These are phyloP conservation scores for Myrmophylax atrothorax DNA, from an alignment of 2,113 vertebrate species.

Conservation along the genomic window DNA sequence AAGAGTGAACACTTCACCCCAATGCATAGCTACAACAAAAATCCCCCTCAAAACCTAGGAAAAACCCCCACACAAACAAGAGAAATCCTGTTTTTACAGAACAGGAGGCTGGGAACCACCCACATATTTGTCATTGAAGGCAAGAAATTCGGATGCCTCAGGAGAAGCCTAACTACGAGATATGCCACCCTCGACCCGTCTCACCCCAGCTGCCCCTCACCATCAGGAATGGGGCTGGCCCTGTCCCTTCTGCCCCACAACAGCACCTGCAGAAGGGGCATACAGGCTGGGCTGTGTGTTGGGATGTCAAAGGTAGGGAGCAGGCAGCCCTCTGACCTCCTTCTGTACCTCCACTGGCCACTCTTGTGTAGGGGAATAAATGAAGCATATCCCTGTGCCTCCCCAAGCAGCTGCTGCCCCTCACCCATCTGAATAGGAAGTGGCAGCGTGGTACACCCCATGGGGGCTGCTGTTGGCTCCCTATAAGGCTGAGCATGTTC, in stretches of 20 bases:
- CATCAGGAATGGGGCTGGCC: neutral
- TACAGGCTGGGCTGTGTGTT: neutral
- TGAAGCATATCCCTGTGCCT: rapidly evolving
- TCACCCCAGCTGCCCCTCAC: neutral
- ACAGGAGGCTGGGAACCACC: conserved; percentile 21
- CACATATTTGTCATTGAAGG: conserved; percentile 20
- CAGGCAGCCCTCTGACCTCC: neutral
- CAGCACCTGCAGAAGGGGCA: rapidly evolving
- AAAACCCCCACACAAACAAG: neutral
- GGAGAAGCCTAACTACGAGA: neutral
- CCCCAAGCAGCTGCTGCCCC: neutral
- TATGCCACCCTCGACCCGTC: rapidly evolving
- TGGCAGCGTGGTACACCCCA: neutral
- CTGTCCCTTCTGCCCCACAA: neutral
- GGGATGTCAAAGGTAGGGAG: neutral
- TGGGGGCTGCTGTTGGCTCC: rapidly evolving
- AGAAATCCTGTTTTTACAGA: conserved; percentile 5
- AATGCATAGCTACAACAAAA: neutral
- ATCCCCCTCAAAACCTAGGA: neutral
- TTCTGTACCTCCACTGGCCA: neutral
- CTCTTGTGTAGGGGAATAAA: rapidly evolving
- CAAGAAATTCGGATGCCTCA: neutral
- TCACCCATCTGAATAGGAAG: rapidly evolving
- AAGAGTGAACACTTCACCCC: neutral
- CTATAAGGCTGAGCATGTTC: neutral